Evolutionary conservation across 92 coral and sea anemone species (phyloP).

Genomic region (Actinernus sp.): DNA sequence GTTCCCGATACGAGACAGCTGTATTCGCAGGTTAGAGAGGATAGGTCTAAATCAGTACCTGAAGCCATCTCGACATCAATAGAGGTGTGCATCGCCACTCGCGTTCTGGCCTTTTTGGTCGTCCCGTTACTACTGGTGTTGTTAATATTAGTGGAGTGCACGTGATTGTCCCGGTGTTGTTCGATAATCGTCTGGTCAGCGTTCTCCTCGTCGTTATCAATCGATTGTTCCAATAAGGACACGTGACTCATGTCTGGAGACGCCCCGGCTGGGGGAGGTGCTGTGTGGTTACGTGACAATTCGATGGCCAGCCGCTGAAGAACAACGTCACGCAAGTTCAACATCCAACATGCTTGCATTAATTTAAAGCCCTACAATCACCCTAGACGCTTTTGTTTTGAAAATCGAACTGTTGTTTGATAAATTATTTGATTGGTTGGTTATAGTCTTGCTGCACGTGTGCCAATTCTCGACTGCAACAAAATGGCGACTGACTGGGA

Average conservation of each 20-base stretch:
- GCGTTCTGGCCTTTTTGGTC: slow-evolving; percentile 52
- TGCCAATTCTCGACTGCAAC: no score
- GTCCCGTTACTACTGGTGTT: slow-evolving; percentile 36
- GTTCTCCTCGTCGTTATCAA: slow-evolving; percentile 84
- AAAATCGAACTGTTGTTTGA: no score
- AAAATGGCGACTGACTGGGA: no score
- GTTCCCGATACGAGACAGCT: no score
- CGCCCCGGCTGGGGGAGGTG: slow-evolving; percentile 42
- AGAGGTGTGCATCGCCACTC: slow-evolving; percentile 80
- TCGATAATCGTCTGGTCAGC: slow-evolving; percentile 71
- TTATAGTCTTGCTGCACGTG: no score
- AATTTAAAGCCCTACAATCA: no score
- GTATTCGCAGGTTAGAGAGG: no score
- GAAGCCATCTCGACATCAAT: slow-evolving; percentile 93
- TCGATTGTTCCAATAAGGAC: slow-evolving; percentile 90
- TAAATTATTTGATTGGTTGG: no score
- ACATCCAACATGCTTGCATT: no score
- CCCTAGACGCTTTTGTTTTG: no score
- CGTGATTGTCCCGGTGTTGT: slow-evolving; percentile 45
- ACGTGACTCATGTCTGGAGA: slow-evolving; percentile 85
- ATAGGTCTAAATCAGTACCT: slow-evolving; percentile 46
- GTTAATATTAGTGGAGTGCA: slow-evolving; percentile 24
- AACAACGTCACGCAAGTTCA: not conserved
- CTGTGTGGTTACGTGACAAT: slow-evolving; percentile 87
- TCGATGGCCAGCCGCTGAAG: slow-evolving; percentile 93